Conservation (phyloP, 1,140 invertebrate species). For the Marisa cornuarietis region DNA sequence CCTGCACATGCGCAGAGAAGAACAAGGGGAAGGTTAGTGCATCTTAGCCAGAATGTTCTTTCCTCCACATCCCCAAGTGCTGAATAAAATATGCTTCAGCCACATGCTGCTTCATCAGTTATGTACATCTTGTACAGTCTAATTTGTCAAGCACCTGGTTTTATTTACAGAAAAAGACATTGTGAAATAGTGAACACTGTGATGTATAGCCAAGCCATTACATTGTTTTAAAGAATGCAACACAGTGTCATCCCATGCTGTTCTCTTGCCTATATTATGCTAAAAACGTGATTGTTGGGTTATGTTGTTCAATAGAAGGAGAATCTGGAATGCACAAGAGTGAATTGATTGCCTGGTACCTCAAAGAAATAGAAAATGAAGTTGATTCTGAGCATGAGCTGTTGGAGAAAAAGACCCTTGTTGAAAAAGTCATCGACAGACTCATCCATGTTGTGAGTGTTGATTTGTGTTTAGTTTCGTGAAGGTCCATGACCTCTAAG, state of each 20-base stretch:
- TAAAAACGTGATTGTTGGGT: no score
- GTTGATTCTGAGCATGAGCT: slow-evolving; percentile 93
- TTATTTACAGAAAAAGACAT: background rate
- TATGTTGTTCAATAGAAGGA: slow-evolving; percentile 42
- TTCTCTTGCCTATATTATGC: no score
- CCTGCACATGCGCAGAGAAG: slow-evolving; percentile 86
- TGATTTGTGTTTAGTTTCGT: background rate
- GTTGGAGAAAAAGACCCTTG: slow-evolving; percentile 85
- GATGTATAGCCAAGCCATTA: no score
- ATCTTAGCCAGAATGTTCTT: background rate
- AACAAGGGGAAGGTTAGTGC: slow-evolving; percentile 71
- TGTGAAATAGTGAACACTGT: background rate
- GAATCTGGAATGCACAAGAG: slow-evolving; percentile 79
- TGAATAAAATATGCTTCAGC: no score
- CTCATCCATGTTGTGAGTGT: slow-evolving; percentile 86
- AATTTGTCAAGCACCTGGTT: background rate
- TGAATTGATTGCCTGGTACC: slow-evolving; percentile 93
- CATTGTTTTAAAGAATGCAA: no score
- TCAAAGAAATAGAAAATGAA: slow-evolving; percentile 86
- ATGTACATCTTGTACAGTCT: background rate
- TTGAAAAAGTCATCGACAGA: slow-evolving; percentile 96
- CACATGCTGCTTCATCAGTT: no score
- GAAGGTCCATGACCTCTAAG: background rate
- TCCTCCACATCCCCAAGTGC: no score
- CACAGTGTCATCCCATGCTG: no score